Evolutionary conservation across 2,888 invertebrate genomes (phyloP), one percentile per base, ranked within the genome.

Genomic region (Cecidostiba fungosa): DNA sequence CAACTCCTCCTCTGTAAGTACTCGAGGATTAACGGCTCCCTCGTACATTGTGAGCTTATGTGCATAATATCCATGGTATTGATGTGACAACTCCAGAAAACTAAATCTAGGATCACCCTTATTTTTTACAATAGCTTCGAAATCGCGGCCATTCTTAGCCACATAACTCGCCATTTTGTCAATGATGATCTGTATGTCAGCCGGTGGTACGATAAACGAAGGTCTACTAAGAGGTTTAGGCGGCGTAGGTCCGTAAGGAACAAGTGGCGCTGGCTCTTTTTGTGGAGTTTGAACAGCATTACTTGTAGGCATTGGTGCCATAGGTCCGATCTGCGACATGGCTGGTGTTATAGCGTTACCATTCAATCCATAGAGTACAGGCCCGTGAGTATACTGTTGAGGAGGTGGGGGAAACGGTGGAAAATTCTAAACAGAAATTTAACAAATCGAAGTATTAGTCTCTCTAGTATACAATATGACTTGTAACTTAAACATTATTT

Each of bases 101-200:
- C 96, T 96, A 93, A 99, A 99, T 50, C 98, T 94, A 0, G 96
- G 96, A 92, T 99, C 98, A 80, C 96, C 96, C 91, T 97, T 98
- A 3, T 96, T 95, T 89, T 96, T 96, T 14, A 98, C 96, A 39
- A 98, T 97, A 54, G 96, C 96, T 90, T 99, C 99, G 92, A 99
- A 99, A 90, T 98, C 97, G 82, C 96, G 96, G 0, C 99, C 99
- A 94, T 99, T 99, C 89, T 98, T 98, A 0, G 98, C 97, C 0
- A 99, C 99, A 93, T 99, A 99, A 88, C 96, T 96, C 0, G 99
- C 99, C 96, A 99, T 98, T 94, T 99, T 98, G 93, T 99, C 98
- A 85, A 99, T 97, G 12, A 99, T 97, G 29, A 97, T 95, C 91
- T 97, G 96, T 0, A 97, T 94, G 89, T 98, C 98, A 5, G 96